These are phyloP conservation scores for Ahaetulla prasina DNA, from an alignment of 2,113 vertebrate genomes.

Conservation along the genomic window DNA sequence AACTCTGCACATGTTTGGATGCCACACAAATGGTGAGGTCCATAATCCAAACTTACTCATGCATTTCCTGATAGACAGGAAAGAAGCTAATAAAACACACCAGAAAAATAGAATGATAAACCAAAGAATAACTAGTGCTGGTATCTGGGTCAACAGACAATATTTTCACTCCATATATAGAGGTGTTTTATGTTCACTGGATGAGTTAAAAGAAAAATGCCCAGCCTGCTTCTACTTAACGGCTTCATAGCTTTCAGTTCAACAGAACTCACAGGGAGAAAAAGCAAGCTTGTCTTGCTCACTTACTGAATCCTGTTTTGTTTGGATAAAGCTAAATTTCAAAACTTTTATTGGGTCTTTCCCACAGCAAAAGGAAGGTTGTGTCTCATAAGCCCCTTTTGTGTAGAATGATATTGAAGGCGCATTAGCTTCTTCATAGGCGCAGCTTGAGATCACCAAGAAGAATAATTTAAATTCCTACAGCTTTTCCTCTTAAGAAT, in stretches of 20 bases:
- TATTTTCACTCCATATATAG: neutral
- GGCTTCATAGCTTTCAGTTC: neutral
- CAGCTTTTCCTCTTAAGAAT: constrained; percentile 6
- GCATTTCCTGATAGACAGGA: neutral
- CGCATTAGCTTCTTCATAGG: constrained; percentile 27
- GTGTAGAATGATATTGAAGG: constrained; percentile 18
- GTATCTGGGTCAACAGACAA: neutral
- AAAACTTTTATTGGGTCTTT: neutral
- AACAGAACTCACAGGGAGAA: neutral
- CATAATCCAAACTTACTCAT: neutral
- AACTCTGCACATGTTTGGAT: neutral
- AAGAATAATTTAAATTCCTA: constrained; percentile 25
- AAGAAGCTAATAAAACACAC: neutral
- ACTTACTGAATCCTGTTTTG: neutral
- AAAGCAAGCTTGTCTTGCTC: neutral
- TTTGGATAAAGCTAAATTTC: neutral
- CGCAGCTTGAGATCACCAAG: constrained; percentile 28
- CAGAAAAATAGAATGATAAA: neutral
- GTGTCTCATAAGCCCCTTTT: neutral
- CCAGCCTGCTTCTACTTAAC: neutral
- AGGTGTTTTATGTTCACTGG: neutral
- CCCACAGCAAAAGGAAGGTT: neutral
- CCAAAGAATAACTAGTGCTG: neutral
- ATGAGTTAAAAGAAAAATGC: neutral
- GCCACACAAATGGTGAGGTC: neutral